A percentile compares a stretch with the other conserved stretches of the same genome.
Evolutionary conservation across 2,113 vertebrate genomes (phyloP).

Genomic region (Oryzias curvinotus): DNA sequence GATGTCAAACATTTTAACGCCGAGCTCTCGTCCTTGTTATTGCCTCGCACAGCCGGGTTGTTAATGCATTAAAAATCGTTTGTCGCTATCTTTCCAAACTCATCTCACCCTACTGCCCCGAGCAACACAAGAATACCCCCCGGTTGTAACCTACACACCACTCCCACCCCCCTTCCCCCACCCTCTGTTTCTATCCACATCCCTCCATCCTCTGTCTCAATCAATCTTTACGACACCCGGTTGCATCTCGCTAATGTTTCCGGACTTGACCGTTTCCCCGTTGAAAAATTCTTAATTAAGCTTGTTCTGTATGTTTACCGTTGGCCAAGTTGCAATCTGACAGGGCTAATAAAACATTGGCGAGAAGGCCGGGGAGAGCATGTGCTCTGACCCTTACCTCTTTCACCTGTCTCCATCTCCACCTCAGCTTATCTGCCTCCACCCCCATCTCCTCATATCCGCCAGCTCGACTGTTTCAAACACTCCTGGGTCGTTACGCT

Average conservation of each 20-base stretch:
- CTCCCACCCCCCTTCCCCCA: slow-evolving; percentile 57
- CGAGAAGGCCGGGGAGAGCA: slow-evolving; percentile 63
- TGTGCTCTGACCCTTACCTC: slow-evolving; percentile 63
- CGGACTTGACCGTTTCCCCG: slow-evolving; percentile 81
- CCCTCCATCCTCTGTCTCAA: slow-evolving; percentile 78
- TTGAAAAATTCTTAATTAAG: slow-evolving; percentile 84
- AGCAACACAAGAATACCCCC: slow-evolving; percentile 82
- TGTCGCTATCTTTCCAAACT: slow-evolving; percentile 76
- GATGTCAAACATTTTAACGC: slow-evolving; percentile 85
- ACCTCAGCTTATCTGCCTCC: slow-evolving; percentile 70
- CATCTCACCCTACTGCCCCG: slow-evolving; percentile 75
- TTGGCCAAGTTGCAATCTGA: slow-evolving; percentile 80
- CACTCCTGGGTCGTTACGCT: slow-evolving; percentile 45
- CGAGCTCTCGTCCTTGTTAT: slow-evolving; percentile 78
- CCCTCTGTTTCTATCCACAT: slow-evolving; percentile 60
- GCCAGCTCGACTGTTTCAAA: slow-evolving; percentile 45
- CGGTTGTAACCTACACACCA: slow-evolving; percentile 61
- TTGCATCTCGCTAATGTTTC: slow-evolving; percentile 85
- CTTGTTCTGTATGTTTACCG: slow-evolving; percentile 81
- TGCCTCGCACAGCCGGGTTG: slow-evolving; percentile 72
- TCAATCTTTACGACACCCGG: slow-evolving; percentile 86
- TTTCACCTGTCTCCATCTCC: slow-evolving; percentile 62
- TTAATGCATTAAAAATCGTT: slow-evolving; percentile 85
- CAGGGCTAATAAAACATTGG: slow-evolving; percentile 80
- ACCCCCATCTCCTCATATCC: slow-evolving; percentile 63